phyloP scores from a whole-genome alignment of 1,140 invertebrate genomes.

The Agraylea sexmaculata region DNA sequence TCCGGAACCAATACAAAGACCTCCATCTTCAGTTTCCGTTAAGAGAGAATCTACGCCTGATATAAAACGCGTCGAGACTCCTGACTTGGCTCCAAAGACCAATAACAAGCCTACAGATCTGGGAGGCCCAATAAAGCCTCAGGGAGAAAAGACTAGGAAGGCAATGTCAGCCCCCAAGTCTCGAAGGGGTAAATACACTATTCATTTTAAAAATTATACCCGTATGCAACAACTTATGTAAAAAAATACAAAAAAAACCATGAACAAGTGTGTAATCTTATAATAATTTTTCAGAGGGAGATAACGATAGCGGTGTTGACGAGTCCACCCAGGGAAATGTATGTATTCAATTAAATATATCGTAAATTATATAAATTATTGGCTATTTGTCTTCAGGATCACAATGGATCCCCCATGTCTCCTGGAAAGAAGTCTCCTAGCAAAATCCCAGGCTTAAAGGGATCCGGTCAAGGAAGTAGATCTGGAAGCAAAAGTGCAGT shows the following conservation, averaged over 20 bases:
- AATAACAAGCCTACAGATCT: conserved; percentile 19
- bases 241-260: neutral
- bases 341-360: conserved; percentile 26
- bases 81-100: conserved; percentile 24
- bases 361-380: neutral
- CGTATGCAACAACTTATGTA: neutral
- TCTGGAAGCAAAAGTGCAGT: conserved; percentile 46
- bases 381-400: conserved; percentile 23
- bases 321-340: conserved; percentile 66
- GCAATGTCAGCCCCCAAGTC: conserved; percentile 14
- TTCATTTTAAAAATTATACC: conserved; percentile 1
- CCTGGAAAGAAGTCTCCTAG: conserved; percentile 47
- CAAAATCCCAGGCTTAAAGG: conserved; percentile 41
- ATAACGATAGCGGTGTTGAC: conserved; percentile 67
- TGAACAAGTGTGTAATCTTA: conserved; percentile 1
- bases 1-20: conserved; percentile 25
- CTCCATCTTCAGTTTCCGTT: conserved; percentile 21
- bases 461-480: conserved; percentile 45
- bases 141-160: conserved; percentile 23
- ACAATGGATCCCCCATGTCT: conserved; percentile 49
- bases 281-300: conserved; percentile 57
- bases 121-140: conserved; percentile 16
- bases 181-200: conserved; percentile 20
- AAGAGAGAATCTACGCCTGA: conserved; percentile 26
- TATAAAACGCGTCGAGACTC: conserved; percentile 30